Conservation (phyloP, 2,113 vertebrate species). For the Ophiodon elongatus region DNA sequence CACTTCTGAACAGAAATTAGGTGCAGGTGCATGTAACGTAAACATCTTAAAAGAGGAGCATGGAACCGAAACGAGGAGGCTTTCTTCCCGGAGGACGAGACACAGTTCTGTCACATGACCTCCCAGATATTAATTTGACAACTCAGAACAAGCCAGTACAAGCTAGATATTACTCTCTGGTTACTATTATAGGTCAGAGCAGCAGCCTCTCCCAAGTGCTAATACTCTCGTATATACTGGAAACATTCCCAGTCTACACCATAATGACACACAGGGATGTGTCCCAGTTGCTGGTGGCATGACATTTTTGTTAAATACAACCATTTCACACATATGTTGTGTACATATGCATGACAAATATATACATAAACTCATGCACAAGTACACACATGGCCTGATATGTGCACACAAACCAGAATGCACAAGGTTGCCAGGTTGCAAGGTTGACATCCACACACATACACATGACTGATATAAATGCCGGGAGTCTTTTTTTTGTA, state of each 20-base stretch:
- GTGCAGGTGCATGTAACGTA: slow-evolving; percentile 17
- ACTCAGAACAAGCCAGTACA: slow-evolving; percentile 4
- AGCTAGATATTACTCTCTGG: slow-evolving; percentile 27
- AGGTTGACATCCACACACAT: slow-evolving; percentile 14
- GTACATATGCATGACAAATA: slow-evolving; percentile 17
- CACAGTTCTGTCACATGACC: slow-evolving; percentile 23
- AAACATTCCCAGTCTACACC: slow-evolving; percentile 36
- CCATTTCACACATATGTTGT: slow-evolving; percentile 4
- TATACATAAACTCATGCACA: slow-evolving; percentile 14
- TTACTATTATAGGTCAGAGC: slow-evolving; percentile 37
- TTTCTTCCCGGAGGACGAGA: not conserved
- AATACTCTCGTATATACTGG: slow-evolving; percentile 16
- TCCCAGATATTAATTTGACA: slow-evolving; percentile 9
- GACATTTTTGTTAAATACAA: slow-evolving; percentile 49
- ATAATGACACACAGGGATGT: slow-evolving; percentile 42
- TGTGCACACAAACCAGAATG: not conserved
- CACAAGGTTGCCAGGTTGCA: no score
- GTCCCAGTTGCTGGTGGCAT: slow-evolving; percentile 33
- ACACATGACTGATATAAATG: slow-evolving; percentile 43
- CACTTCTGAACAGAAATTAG: not conserved
- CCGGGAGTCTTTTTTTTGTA: slow-evolving; percentile 55
- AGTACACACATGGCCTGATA: slow-evolving; percentile 7
- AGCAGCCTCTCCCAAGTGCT: slow-evolving; percentile 14
- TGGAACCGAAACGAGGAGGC: not conserved
- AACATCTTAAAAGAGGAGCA: slow-evolving; percentile 2